Percentiles rank a stretch among this genome's conserved stretches.
Conservation (phyloP, 2,797 vertebrate genomes). For the Tauraco hartlaubi region DNA sequence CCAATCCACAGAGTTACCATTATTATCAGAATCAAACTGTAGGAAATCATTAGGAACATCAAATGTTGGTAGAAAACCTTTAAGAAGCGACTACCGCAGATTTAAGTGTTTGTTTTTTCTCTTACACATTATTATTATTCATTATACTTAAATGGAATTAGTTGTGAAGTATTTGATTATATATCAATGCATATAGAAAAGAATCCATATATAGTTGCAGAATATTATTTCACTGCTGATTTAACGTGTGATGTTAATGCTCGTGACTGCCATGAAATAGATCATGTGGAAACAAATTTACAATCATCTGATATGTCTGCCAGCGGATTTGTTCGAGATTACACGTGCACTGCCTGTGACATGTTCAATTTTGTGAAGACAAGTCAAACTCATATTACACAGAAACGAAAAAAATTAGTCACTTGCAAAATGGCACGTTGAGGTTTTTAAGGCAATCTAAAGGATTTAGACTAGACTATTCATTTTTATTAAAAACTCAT, state of each 20-base stretch:
- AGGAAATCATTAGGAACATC: neutral
- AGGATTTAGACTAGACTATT: neutral
- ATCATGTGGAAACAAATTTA: neutral
- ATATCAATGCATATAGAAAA: neutral
- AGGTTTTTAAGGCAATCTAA: neutral
- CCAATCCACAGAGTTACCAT: neutral
- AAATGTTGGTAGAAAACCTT: neutral
- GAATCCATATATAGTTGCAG: neutral
- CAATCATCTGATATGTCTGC: neutral
- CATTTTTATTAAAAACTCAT: neutral
- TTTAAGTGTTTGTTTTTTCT: neutral
- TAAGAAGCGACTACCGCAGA: neutral
- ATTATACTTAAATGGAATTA: neutral
- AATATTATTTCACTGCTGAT: neutral
- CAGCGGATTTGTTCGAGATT: neutral
- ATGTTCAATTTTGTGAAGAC: neutral
- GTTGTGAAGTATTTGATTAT: neutral
- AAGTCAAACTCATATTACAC: neutral
- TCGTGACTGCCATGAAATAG: neutral
- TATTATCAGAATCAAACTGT: neutral
- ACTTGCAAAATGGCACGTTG: accelerated
- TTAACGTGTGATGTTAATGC: neutral
- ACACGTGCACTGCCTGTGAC: neutral
- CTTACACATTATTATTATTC: neutral
- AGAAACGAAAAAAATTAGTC: neutral